A percentile compares a stretch with the other conserved stretches of the same genome.
These are phyloP conservation scores for Carcina quercana DNA, from an alignment of 2,888 invertebrate species.

Conservation along the genomic window DNA sequence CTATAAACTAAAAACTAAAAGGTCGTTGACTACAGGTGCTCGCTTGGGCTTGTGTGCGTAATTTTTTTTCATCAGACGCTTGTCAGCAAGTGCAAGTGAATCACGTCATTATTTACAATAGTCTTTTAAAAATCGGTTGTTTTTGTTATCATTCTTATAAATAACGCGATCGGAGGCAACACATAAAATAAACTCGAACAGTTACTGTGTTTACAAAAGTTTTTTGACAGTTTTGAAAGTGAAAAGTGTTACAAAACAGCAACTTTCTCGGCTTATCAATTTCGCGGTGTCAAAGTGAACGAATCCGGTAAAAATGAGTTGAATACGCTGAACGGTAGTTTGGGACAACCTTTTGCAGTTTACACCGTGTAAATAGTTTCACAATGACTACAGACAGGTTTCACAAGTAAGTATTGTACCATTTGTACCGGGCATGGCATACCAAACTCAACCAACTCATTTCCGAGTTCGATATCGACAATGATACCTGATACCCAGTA, in stretches of 20 bases:
- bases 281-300: conserved; percentile 43
- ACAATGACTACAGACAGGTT: conserved; percentile 77
- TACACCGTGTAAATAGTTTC: not conserved
- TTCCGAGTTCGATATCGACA: too few relatives aligned
- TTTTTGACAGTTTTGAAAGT: conserved; percentile 23
- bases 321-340: conserved; percentile 34
- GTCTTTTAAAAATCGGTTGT: too few relatives aligned
- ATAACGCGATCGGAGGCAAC: not conserved
- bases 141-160: conserved; percentile 9
- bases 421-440: too few relatives aligned
- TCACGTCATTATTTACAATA: conserved; percentile 11
- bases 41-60: too few relatives aligned
- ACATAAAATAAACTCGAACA: not conserved
- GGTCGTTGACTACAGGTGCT: conserved; percentile 15
- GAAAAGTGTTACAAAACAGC: conserved; percentile 47
- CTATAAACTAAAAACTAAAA: not conserved
- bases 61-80: conserved; percentile 16
- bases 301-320: conserved; percentile 57
- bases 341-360: conserved; percentile 7
- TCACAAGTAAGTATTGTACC: conserved; percentile 78
- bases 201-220: conserved; percentile 10
- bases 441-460: too few relatives aligned
- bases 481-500: too few relatives aligned
- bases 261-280: conserved; percentile 59
- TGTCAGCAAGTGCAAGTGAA: conserved; percentile 13